Evolutionary conservation across 1,140 invertebrate genomes (phyloP).

Genomic region (Nasonia vitripennis): DNA sequence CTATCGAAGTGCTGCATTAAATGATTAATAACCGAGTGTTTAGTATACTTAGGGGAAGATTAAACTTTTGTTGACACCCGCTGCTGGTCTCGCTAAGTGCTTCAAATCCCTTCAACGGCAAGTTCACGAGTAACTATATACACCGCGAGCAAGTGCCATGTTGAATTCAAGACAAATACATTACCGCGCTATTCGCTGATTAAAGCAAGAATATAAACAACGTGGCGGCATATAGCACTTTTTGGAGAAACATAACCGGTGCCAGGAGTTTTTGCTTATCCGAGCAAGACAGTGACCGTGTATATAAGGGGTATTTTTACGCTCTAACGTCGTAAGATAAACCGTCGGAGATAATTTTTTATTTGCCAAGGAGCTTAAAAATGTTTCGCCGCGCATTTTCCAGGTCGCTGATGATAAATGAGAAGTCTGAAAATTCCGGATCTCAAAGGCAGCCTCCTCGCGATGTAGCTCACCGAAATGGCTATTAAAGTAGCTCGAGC

Average conservation of each 20-base stretch:
- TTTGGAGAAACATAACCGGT: too few relatives aligned
- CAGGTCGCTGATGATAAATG: slow-evolving; percentile 14
- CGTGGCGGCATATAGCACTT: too few relatives aligned
- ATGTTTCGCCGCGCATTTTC: not conserved
- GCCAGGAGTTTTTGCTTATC: not conserved
- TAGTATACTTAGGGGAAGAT: not conserved
- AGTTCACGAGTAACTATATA: not conserved
- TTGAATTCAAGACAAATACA: too few relatives aligned
- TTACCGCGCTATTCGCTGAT: too few relatives aligned
- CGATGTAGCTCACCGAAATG: not conserved
- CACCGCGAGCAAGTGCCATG: too few relatives aligned
- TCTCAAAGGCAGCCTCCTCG: not conserved
- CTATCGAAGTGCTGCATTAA: not conserved
- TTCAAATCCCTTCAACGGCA: not conserved
- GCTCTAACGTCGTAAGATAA: not conserved
- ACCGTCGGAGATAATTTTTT: not conserved
- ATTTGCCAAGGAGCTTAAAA: slow-evolving; percentile 4
- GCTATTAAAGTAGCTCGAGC: not conserved
- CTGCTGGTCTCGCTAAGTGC: not conserved
- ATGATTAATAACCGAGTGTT: not conserved
- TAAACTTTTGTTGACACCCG: not conserved
- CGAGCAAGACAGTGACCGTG: not conserved
- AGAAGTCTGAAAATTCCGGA: not conserved
- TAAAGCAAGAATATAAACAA: too few relatives aligned
- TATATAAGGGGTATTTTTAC: not conserved